Evolutionary conservation across 2,113 vertebrate genomes (phyloP).

Genomic region (Callaeas wilsoni): DNA sequence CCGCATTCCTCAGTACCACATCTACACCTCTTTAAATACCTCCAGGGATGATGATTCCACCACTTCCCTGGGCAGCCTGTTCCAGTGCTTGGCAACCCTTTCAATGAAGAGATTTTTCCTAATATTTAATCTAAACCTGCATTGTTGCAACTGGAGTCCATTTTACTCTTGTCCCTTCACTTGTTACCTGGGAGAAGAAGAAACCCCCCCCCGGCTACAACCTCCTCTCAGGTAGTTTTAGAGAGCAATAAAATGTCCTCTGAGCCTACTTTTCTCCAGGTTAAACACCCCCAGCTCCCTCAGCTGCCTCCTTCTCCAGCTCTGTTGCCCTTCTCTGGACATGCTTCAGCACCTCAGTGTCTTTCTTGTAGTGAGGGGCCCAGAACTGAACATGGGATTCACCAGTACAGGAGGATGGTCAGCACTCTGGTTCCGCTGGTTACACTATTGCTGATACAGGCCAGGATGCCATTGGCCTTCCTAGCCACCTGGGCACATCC

Average conservation of each 20-base stretch:
- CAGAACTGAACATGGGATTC: not conserved
- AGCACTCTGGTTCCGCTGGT: not conserved
- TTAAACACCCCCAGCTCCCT: not conserved
- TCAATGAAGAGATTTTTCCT: not conserved
- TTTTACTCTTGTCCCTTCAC: not conserved
- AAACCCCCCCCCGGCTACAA: not conserved
- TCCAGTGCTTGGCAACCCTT: not conserved
- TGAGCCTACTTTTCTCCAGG: not conserved
- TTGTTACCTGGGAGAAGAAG: not conserved
- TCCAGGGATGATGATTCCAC: not conserved
- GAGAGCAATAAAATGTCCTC: not conserved
- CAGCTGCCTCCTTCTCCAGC: not conserved
- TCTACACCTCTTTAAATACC: not conserved
- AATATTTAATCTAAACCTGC: not conserved
- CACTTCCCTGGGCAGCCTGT: not conserved
- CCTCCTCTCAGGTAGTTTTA: not conserved
- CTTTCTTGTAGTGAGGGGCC: not conserved
- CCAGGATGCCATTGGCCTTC: not conserved
- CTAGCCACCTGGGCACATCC: not conserved
- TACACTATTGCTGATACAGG: not conserved
- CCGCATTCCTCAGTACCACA: not conserved
- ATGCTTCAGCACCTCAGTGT: not conserved
- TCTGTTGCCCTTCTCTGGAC: not conserved
- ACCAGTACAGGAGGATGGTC: fast-evolving
- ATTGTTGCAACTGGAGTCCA: not conserved